phyloP scores from a whole-genome alignment of 2,113 vertebrate genomes.

The Setophaga petechia region DNA sequence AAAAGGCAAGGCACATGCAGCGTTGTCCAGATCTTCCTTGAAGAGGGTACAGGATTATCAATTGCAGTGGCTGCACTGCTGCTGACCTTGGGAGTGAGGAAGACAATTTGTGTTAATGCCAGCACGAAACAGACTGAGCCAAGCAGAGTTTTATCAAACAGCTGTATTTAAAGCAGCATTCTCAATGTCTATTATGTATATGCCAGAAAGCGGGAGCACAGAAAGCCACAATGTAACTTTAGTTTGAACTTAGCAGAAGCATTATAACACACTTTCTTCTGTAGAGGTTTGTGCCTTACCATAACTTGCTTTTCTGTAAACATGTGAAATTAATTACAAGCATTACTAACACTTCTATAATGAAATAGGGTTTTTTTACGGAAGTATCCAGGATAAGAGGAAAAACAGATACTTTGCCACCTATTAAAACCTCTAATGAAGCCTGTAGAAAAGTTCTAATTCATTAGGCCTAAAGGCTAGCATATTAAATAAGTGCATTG shows the following conservation, averaged over 20 bases:
- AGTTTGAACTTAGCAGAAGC: background rate
- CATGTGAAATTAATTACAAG: background rate
- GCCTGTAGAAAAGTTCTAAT: background rate
- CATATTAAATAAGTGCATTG: background rate
- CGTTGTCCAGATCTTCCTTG: background rate
- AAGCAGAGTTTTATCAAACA: background rate
- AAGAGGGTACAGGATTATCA: background rate
- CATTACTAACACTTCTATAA: background rate
- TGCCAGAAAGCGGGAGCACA: accelerated
- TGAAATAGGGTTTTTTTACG: background rate
- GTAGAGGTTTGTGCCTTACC: background rate
- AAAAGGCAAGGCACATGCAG: background rate
- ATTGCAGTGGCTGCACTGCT: background rate
- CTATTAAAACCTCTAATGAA: background rate
- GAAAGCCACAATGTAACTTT: background rate
- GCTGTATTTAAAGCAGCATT: background rate
- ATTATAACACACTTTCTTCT: background rate
- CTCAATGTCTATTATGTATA: background rate
- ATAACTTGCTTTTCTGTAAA: background rate
- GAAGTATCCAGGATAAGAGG: background rate
- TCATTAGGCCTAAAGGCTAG: background rate
- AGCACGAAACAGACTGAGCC: background rate
- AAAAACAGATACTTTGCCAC: background rate
- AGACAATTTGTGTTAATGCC: background rate
- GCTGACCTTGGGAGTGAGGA: background rate